A percentile compares a stretch with the other conserved stretches of the same genome.
phyloP scores from a whole-genome alignment of 2,797 vertebrate species.

The Lophius americanus region DNA sequence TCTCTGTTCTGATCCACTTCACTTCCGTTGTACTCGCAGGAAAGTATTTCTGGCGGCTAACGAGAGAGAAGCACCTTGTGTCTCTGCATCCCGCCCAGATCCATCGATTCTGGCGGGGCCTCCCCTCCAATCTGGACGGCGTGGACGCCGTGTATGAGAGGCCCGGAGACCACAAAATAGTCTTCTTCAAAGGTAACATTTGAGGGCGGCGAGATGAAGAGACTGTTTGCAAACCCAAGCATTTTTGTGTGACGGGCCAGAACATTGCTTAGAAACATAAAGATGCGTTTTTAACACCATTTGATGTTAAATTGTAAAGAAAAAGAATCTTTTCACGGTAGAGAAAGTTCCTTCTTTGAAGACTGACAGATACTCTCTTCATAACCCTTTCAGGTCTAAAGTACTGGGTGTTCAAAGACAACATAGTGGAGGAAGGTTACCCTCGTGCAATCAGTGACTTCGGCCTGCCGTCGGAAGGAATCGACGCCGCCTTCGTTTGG shows the following conservation, averaged over 20 bases:
- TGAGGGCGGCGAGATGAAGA: too few species aligned
- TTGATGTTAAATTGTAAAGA: too few species aligned
- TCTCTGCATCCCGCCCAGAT: conserved; percentile 93
- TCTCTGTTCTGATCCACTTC: too few species aligned
- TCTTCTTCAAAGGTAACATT: conserved; percentile 93
- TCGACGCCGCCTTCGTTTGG: conserved; percentile 94
- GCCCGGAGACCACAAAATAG: conserved; percentile 92
- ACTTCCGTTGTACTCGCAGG: conserved; percentile 70
- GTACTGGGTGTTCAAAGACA: conserved; percentile 99
- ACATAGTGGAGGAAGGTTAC: conserved; percentile 94
- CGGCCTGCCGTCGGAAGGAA: conserved; percentile 87
- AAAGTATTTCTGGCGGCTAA: conserved; percentile 95
- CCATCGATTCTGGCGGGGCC: conserved; percentile 95
- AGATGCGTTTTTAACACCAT: too few species aligned
- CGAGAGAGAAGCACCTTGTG: conserved; percentile 93
- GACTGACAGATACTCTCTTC: conserved; percentile 90
- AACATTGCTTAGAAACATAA: too few species aligned
- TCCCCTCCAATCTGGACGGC: conserved; percentile 89
- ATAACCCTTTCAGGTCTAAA: conserved; percentile 92
- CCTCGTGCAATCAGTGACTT: conserved; percentile 93
- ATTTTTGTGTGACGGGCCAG: too few species aligned
- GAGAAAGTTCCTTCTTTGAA: conserved; percentile 99
- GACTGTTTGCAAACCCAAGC: too few species aligned
- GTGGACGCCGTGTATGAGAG: conserved; percentile 95
- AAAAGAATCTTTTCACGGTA: too few species aligned